Base-by-base conservation (phyloP, 2,113 vertebrate genomes). In the Sclerurus mexicanus region DNA sequence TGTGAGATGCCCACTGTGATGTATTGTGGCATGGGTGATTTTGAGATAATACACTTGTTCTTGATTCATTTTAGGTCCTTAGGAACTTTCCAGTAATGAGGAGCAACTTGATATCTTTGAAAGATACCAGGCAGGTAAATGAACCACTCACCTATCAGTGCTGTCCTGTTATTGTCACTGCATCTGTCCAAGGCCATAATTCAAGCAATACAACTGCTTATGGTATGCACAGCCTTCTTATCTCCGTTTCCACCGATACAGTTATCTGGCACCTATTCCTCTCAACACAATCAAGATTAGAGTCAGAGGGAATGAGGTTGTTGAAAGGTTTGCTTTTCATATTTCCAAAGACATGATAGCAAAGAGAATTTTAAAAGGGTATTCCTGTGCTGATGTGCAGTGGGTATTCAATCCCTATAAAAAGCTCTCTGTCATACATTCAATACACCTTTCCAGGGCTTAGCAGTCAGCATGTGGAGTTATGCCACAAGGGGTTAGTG, bases 291-390 rank as follows among this genome's bases (percentile, higher is more conserved):
- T 97, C 92, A 94, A 93, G 94, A 96, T 96, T 77, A 95, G 72
- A 91, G 82, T 91, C 82, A 60, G 87, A 89, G 76, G 30, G 62
- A 94, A 93, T 66, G 56, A 93, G 37, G 52, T 7, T 97, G 95
- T 94, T 96, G 96, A 97, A 97, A 97, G 87, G 69, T 87, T 95
- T 85, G 73, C 66, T 90, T 96, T 97, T 97, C 94, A 77, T 96
- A 96, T 96, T 97, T 95, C 92, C 75, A 75, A 96, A 97, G 93
- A 78, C 40, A 55, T 12, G 79, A 93, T 85, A 95, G 79, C 90
- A 90, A 87, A 90, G 87, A 84, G 76, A 90, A 90, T 90, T 96
- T 93, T 88, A 68, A 94, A 95, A 91, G 78, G 44, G 62, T 60
- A 83, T 72, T 78, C 39, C 92, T n/a, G 68, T 64, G 68, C 66